Conservation (phyloP, 2,888 invertebrate genomes). For the Cephus rjabovi region DNA sequence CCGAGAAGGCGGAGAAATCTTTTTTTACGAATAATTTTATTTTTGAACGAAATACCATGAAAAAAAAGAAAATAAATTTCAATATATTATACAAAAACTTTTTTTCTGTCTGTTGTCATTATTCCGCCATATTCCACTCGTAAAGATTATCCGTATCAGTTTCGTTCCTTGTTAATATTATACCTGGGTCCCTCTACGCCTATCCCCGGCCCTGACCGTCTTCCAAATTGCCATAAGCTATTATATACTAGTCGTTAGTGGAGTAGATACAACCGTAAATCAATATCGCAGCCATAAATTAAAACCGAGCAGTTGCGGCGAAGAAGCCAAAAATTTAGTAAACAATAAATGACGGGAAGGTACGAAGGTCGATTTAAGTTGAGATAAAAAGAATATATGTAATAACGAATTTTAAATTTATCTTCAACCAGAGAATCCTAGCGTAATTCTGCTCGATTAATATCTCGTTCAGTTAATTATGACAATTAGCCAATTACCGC, state of each 20-base stretch:
- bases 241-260: background rate
- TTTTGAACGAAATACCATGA: slow-evolving; percentile 65
- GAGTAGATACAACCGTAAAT: background rate
- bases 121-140: background rate
- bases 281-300: background rate
- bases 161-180: background rate
- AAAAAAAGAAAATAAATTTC: slow-evolving; percentile 55
- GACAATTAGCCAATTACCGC: slow-evolving; percentile 56
- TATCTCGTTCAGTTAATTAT: slow-evolving; percentile 44
- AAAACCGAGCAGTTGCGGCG: background rate
- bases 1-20: slow-evolving; percentile 58
- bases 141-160: background rate
- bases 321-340: background rate
- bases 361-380: background rate
- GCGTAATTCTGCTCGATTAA: too few species aligned
- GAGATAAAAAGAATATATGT: background rate
- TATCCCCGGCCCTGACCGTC: background rate
- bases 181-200: background rate
- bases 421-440: too few species aligned
- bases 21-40: slow-evolving; percentile 67
- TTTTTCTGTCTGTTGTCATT: background rate
- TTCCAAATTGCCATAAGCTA: background rate
- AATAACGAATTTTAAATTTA: background rate
- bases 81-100: slow-evolving; percentile 46
- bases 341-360: background rate